Evolutionary conservation across 2,113 vertebrate species (phyloP).

Genomic region (Ptychochromis oligacanthus): DNA sequence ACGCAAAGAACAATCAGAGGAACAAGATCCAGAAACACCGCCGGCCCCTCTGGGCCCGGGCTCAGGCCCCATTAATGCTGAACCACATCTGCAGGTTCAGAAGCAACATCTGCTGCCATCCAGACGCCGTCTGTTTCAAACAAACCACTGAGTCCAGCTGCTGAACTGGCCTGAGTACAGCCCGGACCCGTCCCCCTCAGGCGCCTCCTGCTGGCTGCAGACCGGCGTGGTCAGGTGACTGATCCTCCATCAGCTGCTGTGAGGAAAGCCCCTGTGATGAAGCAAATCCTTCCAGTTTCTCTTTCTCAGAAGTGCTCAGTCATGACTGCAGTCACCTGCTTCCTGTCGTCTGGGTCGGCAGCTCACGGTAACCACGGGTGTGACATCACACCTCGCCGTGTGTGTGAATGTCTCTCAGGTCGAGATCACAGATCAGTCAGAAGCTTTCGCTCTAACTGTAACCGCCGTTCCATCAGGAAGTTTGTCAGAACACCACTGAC

Average conservation of each 20-base stretch:
- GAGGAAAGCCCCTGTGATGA: conserved; percentile 23
- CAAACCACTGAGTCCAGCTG: no score
- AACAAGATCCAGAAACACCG: no score
- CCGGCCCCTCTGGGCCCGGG: no score
- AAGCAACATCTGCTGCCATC: not conserved
- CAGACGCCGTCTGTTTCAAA: not conserved
- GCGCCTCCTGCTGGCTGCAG: not conserved
- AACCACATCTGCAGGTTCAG: not conserved
- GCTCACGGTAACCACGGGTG: not conserved
- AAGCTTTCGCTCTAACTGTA: not conserved
- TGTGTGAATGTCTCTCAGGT: not conserved
- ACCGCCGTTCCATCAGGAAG: no score
- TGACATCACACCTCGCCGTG: not conserved
- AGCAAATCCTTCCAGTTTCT: conserved; percentile 3
- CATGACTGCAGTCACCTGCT: conserved; percentile 19
- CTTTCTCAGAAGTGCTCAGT: conserved; percentile 18
- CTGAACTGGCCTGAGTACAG: not conserved
- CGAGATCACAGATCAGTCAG: not conserved
- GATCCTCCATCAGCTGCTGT: conserved; percentile 5
- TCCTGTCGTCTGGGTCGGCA: not conserved
- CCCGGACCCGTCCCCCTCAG: not conserved
- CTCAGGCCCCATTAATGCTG: not conserved
- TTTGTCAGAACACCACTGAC: not conserved
- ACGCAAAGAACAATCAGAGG: no score
- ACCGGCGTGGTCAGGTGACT: not conserved